Conservation (phyloP, 2,113 vertebrate species). For the Callaeas wilsoni region DNA sequence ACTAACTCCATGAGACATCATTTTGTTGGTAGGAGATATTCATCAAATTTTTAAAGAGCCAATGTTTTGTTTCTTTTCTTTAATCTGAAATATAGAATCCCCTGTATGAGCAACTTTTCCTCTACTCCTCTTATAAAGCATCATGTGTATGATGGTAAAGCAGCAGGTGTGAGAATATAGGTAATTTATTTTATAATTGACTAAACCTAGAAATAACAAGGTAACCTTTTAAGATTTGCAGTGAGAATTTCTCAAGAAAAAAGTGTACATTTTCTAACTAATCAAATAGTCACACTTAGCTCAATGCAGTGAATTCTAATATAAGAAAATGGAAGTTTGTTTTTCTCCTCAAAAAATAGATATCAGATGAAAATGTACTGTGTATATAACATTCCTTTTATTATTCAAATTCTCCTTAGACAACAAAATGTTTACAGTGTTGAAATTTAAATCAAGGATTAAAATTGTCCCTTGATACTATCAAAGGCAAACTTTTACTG, state of each 20-base stretch:
- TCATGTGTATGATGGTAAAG: neutral
- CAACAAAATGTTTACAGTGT: neutral
- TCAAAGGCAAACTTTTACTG: neutral
- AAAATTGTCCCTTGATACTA: neutral
- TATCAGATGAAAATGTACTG: neutral
- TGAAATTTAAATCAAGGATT: neutral
- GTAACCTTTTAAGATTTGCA: neutral
- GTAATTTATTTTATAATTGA: conserved; percentile 44
- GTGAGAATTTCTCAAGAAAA: neutral
- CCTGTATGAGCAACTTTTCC: neutral
- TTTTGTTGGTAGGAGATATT: neutral
- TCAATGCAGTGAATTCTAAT: neutral
- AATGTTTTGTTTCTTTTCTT: neutral
- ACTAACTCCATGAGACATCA: neutral
- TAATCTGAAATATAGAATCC: neutral
- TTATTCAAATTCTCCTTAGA: neutral
- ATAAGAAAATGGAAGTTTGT: neutral
- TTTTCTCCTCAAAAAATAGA: neutral
- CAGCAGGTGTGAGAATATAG: neutral
- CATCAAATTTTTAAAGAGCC: neutral
- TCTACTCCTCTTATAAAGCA: neutral
- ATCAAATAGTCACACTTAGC: neutral
- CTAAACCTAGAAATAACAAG: neutral
- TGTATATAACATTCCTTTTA: neutral
- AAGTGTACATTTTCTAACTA: neutral